phyloP scores from a whole-genome alignment of 2,888 invertebrate species.

The Neoaliturus tenellus region DNA sequence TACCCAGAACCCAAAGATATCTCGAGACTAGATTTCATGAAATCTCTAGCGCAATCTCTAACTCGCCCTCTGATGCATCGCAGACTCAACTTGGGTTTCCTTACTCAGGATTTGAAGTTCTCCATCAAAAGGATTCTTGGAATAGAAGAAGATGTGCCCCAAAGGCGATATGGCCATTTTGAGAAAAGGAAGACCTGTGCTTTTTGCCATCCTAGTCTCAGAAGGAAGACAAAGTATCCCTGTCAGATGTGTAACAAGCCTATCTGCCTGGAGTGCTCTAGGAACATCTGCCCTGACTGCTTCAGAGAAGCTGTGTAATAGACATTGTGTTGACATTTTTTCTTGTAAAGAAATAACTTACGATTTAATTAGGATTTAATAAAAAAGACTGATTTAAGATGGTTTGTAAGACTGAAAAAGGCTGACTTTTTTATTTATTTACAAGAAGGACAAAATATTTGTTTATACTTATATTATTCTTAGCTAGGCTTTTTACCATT shows the following conservation, averaged over 20 bases:
- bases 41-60: constrained; percentile 19
- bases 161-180: neutral
- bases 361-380: too few relatives aligned
- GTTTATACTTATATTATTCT: too few relatives aligned
- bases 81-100: constrained; percentile 6
- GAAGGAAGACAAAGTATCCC: constrained; percentile 43
- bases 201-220: constrained; percentile 31
- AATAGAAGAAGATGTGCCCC: neutral
- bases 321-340: too few relatives aligned
- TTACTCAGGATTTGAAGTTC: constrained; percentile 16
- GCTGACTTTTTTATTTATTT: too few relatives aligned
- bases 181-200: constrained; percentile 40
- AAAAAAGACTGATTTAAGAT: too few relatives aligned
- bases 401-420: too few relatives aligned
- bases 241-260: constrained; percentile 32
- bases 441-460: too few relatives aligned
- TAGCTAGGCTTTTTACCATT: too few relatives aligned
- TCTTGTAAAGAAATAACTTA: too few relatives aligned
- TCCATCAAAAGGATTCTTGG: constrained; percentile 38
- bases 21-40: constrained; percentile 40
- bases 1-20: neutral
- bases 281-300: too few relatives aligned
- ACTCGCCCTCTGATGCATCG: neutral
- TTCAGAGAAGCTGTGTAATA: too few relatives aligned
- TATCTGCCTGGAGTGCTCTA: constrained; percentile 36